A percentile compares a stretch with the other conserved stretches of the same genome.
phyloP scores from a whole-genome alignment of 2,888 invertebrate species.

The Arctia plantaginis region DNA sequence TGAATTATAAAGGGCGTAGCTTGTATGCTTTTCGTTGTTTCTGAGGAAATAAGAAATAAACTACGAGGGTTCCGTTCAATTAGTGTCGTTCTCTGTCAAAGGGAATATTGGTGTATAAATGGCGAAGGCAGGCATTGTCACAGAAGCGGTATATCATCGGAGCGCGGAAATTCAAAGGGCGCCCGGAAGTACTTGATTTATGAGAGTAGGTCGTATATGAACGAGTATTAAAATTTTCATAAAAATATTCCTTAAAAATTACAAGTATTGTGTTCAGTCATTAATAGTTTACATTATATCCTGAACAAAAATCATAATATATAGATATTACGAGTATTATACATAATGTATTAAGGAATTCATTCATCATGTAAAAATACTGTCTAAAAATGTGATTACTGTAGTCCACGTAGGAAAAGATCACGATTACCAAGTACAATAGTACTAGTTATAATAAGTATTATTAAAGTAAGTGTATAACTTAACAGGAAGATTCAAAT shows the following conservation, averaged over 20 bases:
- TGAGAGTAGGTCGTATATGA: constrained; percentile 74
- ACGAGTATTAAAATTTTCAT: constrained; percentile 81
- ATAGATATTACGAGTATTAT: too few relatives aligned
- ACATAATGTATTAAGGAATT: too few relatives aligned
- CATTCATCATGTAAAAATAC: too few relatives aligned
- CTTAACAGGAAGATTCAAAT: not conserved
- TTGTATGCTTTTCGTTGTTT: constrained; percentile 13
- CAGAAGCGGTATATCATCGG: constrained; percentile 78
- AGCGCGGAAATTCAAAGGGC: constrained; percentile 80
- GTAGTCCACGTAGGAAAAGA: too few relatives aligned
- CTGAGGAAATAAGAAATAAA: constrained; percentile 40
- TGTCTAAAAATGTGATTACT: too few relatives aligned
- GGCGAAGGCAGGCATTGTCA: constrained; percentile 78
- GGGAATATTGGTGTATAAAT: constrained; percentile 77
- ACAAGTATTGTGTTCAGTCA: constrained; percentile 39
- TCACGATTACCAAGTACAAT: too few relatives aligned
- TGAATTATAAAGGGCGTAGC: not conserved
- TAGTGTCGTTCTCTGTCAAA: constrained; percentile 72
- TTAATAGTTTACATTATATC: constrained; percentile 34
- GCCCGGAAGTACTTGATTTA: constrained; percentile 83
- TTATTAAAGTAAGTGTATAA: too few relatives aligned
- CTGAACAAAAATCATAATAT: not conserved
- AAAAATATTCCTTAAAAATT: constrained; percentile 79
- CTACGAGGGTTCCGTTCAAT: constrained; percentile 62
- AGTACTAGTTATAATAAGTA: too few relatives aligned